A percentile compares a stretch with the other conserved stretches of the same genome.
phyloP scores from a whole-genome alignment of 2,888 invertebrate species.

The Scelioninae gen. 1 region DNA sequence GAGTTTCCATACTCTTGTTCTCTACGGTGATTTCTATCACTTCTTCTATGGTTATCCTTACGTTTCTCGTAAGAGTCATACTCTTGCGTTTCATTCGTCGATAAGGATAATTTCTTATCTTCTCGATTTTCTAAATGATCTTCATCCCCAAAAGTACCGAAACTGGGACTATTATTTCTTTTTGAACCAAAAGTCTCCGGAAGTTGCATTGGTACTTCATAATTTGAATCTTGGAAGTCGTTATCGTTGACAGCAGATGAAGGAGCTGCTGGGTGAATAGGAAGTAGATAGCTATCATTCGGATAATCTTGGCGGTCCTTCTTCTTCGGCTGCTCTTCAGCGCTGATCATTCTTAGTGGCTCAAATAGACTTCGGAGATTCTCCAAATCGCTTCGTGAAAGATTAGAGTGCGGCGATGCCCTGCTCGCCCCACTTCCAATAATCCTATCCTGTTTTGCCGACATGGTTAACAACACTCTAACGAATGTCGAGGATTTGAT shows the following conservation, averaged over 20 bases:
- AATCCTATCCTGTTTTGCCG: slow-evolving; percentile 60
- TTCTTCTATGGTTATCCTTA: slow-evolving; percentile 41
- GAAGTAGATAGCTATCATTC: slow-evolving; percentile 47
- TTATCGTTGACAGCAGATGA: slow-evolving; percentile 40
- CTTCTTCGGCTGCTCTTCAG: slow-evolving; percentile 47
- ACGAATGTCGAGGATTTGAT: slow-evolving; percentile 41
- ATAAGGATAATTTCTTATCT: not conserved
- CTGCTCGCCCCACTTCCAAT: slow-evolving; percentile 46
- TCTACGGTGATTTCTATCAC: slow-evolving; percentile 32
- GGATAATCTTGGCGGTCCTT: slow-evolving; percentile 59
- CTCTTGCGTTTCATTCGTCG: slow-evolving; percentile 10
- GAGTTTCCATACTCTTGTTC: slow-evolving; percentile 50
- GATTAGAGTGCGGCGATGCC: slow-evolving; percentile 65
- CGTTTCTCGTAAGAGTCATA: slow-evolving; percentile 41
- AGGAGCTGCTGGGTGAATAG: slow-evolving; percentile 48
- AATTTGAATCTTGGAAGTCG: slow-evolving; percentile 51
- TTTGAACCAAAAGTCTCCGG: slow-evolving; percentile 37
- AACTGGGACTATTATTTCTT: slow-evolving; percentile 37
- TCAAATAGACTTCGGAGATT: slow-evolving; percentile 63
- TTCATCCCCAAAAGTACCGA: slow-evolving; percentile 17
- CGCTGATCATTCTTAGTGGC: slow-evolving; percentile 52
- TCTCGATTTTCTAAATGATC: slow-evolving; percentile 15
- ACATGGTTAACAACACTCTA: slow-evolving; percentile 49
- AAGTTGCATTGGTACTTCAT: slow-evolving; percentile 44
- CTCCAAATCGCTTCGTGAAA: slow-evolving; percentile 65